A percentile compares a stretch with the other conserved stretches of the same genome.
These are phyloP conservation scores for Ophiothrix spiculata DNA, from an alignment of 35 echinoderm and acorn worm genomes.

Conservation along the genomic window DNA sequence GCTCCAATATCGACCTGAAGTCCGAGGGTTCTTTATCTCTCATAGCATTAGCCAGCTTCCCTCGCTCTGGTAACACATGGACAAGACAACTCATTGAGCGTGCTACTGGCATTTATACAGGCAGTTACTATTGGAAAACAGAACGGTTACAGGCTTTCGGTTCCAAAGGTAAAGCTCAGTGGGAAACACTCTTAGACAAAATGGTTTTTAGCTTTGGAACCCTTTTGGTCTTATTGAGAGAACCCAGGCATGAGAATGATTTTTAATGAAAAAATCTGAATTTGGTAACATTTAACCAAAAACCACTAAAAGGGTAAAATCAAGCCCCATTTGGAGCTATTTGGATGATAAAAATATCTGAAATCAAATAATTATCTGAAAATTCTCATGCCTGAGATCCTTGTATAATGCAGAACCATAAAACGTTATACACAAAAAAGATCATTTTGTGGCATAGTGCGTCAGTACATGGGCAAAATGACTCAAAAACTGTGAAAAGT, in stretches of 20 bases:
- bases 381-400: too few species aligned
- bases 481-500: too few species aligned
- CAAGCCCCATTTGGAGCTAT: too few species aligned
- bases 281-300: too few species aligned
- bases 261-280: too few species aligned
- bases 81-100: slow-evolving; percentile 45
- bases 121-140: slow-evolving; percentile 43
- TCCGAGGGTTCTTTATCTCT: slow-evolving; percentile 34
- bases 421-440: neutral
- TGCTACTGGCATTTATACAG: slow-evolving; percentile 42
- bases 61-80: slow-evolving; percentile 74
- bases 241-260: too few species aligned
- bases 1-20: neutral
- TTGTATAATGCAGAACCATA: neutral
- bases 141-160: neutral
- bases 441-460: neutral
- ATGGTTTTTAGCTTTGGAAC: too few species aligned
- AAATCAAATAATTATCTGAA: too few species aligned
- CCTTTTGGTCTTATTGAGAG: too few species aligned
- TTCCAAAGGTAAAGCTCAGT: slow-evolving; percentile 25
- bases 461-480: too few species aligned
- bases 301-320: too few species aligned
- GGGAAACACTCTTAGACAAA: neutral
- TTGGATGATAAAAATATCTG: too few species aligned
- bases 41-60: slow-evolving; percentile 63